Conservation (phyloP, 2,888 invertebrate species). For the Tipula lateralis region DNA sequence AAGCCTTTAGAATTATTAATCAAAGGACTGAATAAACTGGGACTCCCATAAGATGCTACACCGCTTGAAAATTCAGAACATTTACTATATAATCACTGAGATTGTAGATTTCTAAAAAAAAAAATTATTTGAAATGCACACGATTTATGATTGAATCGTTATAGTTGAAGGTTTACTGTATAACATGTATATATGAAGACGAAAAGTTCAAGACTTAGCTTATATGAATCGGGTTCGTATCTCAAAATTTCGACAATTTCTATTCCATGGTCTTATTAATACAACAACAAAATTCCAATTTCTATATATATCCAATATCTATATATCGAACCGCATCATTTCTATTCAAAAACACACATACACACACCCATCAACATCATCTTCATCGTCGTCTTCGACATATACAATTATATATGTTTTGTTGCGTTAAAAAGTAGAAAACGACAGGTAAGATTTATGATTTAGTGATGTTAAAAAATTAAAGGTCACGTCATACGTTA, state of each 20-base stretch:
- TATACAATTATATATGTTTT: background rate
- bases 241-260: background rate
- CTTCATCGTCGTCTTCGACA: background rate
- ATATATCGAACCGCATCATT: background rate
- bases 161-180: background rate
- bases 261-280: background rate
- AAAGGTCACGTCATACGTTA: background rate
- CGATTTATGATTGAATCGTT: conserved; percentile 1
- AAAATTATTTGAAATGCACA: background rate
- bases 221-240: background rate
- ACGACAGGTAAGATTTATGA: background rate
- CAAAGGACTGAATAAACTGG: too few relatives aligned
- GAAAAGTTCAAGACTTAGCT: background rate
- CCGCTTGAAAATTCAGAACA: too few relatives aligned
- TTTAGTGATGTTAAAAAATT: background rate
- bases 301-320: background rate
- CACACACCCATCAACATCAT: too few relatives aligned
- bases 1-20: too few relatives aligned
- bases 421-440: background rate
- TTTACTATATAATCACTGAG: too few relatives aligned
- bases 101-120: too few relatives aligned
- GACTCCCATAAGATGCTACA: too few relatives aligned
- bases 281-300: too few relatives aligned
- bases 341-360: background rate
- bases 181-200: background rate